Base-by-base conservation (phyloP, 1,140 invertebrate species). In the Archivesica marissinica region DNA sequence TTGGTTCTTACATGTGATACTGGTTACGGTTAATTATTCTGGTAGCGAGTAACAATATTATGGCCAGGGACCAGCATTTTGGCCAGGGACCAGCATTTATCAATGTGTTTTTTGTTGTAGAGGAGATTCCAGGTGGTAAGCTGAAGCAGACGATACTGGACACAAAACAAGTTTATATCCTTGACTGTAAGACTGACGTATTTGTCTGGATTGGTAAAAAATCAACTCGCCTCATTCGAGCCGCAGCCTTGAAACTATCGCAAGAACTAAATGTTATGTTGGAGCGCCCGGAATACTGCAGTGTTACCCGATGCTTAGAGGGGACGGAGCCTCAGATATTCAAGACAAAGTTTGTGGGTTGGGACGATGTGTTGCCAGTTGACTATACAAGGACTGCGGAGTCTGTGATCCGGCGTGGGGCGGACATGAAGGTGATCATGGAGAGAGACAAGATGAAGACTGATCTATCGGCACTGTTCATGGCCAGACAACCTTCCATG, bases 181-280 rank as follows among this genome's bases (percentile, higher is more conserved):
- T 99, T 30, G 99, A 99, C 93, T 99, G 98, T 92, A 97, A 96
- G 90, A 95, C 97, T 41, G 99, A 99, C 94, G 96, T 99, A n/a
- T 99, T 99, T 95, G 98, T 99, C 15, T 99, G 99, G 97, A 98
- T 99, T 95, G 99, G 99, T 6, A 98, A 99, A 93, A 99, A 99
- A 93, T 99, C 99, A 0, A 99, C 99, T 0, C 95, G 98, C 75
- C 94, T 99, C 77, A 97, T 99, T 0, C 96, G 99, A 84, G 98
- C 99, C 52, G 99, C 99, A 9, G 98, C 98, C 20, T 96, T 99
- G 38, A 99, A 99, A 94, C 93, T 99, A 33, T 98, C 98, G 0
- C 98, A 99, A 91, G 98, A 99, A 94, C 93, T 99, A 39, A 98
- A 98, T 89, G 98, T 98, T 96, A 97, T 99, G 92, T 92, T 95